Base-by-base conservation (phyloP, 2,888 invertebrate genomes). In the Drosophila multiciliata region DNA sequence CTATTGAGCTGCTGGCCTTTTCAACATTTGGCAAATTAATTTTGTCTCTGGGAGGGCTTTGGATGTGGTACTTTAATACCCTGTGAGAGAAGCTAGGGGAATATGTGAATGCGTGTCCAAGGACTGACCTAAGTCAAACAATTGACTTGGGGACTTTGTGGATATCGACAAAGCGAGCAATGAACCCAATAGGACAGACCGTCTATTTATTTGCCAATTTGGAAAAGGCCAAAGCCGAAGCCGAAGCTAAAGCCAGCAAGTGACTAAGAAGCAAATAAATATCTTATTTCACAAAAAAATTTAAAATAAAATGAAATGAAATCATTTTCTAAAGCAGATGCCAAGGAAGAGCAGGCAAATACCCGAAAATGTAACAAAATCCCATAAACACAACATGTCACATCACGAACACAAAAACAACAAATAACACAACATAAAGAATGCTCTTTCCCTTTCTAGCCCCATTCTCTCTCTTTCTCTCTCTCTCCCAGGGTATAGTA, bases 361-460 rank as follows among this genome's bases (percentile, higher is more conserved):
- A 15, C 23, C 61, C 87, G 68, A 53, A 73, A 73, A 76, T 74
- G 80, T 73, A 88, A 77, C 83, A 72, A 84, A 85, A 89, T 86
- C 90, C 89, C 89, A 89, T 90, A 85, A 85, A 90, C 89, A 85
- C 87, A 78, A 89, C 89, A 89, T 85, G 84, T 90, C 90, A 87
- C 90, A 89, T 65, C 70, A 84, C 64, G 59, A 77, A 32, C 20
- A 29, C 58, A 48, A 42, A 32, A 60, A 32, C n/a, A 35, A 45
- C 52, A 58, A 52, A 58, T 50, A 53, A 36, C 29, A 50, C 40
- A 57, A 65, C 61, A 65, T 64, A 52, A n/a, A 58, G 52, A 32
- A 45, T 15, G 17, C 36, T 20, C 8, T n/a, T 42, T 17, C 20
- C 32, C n/a, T 8, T 54, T 26, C 17, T n/a, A 57, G 55, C 20